Conservation (phyloP, 2,113 vertebrate species). For the Macquaria australasica region DNA sequence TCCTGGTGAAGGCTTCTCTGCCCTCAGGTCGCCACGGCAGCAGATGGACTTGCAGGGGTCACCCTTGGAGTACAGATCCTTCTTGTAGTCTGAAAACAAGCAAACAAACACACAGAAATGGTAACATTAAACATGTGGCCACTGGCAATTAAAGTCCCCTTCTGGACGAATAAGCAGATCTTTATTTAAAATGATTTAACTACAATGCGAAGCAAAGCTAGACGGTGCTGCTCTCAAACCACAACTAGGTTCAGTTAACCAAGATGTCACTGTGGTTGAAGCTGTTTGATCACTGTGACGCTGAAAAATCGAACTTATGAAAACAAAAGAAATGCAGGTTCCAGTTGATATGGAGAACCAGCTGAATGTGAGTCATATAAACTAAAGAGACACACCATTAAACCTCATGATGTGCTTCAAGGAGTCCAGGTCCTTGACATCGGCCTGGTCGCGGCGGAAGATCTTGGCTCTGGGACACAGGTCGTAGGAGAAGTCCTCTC, state of each 20-base stretch:
- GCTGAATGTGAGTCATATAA: background rate
- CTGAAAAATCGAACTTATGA: too few relatives aligned
- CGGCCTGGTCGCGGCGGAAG: slow-evolving; percentile 92
- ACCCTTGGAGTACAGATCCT: slow-evolving; percentile 88
- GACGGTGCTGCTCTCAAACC: background rate
- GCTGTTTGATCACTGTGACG: background rate
- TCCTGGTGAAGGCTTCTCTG: slow-evolving; percentile 79
- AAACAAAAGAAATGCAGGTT: background rate
- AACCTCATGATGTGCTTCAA: slow-evolving; percentile 95
- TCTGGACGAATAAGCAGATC: background rate
- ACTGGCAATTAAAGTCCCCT: background rate
- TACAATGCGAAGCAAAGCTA: background rate
- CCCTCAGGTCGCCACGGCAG: slow-evolving; percentile 90
- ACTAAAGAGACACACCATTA: slow-evolving; percentile 85
- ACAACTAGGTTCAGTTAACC: background rate
- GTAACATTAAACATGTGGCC: background rate
- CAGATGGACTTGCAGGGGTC: slow-evolving; percentile 94
- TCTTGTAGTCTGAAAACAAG: slow-evolving; percentile 87
- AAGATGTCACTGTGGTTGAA: background rate
- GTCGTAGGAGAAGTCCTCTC: slow-evolving; percentile 93
- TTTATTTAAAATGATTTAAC: background rate
- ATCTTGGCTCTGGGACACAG: slow-evolving; percentile 95
- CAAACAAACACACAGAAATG: background rate
- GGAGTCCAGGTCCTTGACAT: slow-evolving; percentile 86
- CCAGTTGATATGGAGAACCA: background rate